Evolutionary conservation across 2,888 invertebrate species (phyloP), one percentile per base, ranked within the genome.

Genomic region (Meteorus cinctellus): DNA sequence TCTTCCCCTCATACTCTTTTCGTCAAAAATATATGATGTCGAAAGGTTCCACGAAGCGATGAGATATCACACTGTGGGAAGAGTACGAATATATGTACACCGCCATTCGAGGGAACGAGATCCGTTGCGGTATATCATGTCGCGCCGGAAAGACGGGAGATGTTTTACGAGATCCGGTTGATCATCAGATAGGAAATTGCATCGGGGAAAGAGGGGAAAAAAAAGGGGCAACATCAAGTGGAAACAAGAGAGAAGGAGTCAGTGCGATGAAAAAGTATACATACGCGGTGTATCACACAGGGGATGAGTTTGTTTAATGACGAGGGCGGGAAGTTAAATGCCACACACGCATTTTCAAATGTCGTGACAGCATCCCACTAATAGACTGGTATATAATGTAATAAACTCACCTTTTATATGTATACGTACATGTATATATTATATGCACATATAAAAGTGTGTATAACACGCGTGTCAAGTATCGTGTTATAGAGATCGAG

Each of bases 361-460:
- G 81, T 80, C 80, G 78, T 80, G 79, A 71, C 86, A 87, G 87
- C 87, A 87, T 87, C 87, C 87, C 83, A 83, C 80, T 84, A 82
- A 85, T 84, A 83, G 83, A 82, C 81, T 78, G 83, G 80, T 85
- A 82, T 34, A 31, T 34, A 55, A 55, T 55, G n/a, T 55, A 55
- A 55, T 55, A 55, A 55, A 55, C 55, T 55, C 19, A 55, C n/a
- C n/a, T 55, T 55, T 55, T 55, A 24, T 19, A 55, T 55, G 24
- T 55, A 19, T 48, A 48, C 6, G n/a, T 55, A 8, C 19, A 24
- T 55, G 8, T 55, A 8, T 55, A 55, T 55, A 55, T 55, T 55
- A 19, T 55, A n/a, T n/a, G 10, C n/a, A 19, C 5, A 55, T 55
- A 24, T 55, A 10, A 55, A 55, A 55, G n/a, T 41, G 16, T 29